Base-by-base conservation (phyloP, 2,888 invertebrate genomes). In the Achlya flavicornis region DNA sequence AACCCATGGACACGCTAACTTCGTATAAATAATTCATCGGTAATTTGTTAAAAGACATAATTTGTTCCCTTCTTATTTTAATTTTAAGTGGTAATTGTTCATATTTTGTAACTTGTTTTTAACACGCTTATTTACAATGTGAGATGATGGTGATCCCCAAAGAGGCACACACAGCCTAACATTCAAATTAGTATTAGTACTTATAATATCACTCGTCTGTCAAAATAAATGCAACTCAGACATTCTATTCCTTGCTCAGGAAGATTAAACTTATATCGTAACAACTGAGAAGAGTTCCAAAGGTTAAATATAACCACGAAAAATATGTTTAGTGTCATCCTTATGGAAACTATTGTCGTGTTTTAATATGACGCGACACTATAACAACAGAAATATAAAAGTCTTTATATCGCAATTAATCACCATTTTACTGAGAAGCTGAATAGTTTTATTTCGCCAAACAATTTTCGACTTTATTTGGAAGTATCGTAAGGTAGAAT, bases 371-470 rank as follows among this genome's bases (percentile, higher is more conserved):
- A 86, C 83, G 84, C 83, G 84, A 80, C 85, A 70, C 81, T 84
- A 88, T 84, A 87, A 89, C 88, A 90, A 41, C 88, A 90, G 84
- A 89, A 86, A 88, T 89, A 89, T 89, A 89, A 89, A 90, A 87
- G 81, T 88, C 86, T 90, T 92, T 88, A 92, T 89, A 90, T 87
- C 86, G 86, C 89, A 86, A 93, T 93, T 93, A 92, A 93, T 93
- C 92, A 91, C 89, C 88, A 86, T 83, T 90, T 89, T 85, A 84
- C 83, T 80, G 77, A 71, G 78, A 79, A 80, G 73, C 71, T 70
- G 71, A 73, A 78, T 78, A 73, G 71, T 81, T n/a, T n/a, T 10
- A 16, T n/a, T 19, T 19, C 8, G 0, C 19, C 14, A 53, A 53
- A 53, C 10, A 53, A 81, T 68, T 78, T 69, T 79, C 66, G 63